Evolutionary conservation across 2,888 invertebrate species (phyloP), one percentile per base, ranked within the genome.

Genomic region (Cataglyphis altisquamis): DNA sequence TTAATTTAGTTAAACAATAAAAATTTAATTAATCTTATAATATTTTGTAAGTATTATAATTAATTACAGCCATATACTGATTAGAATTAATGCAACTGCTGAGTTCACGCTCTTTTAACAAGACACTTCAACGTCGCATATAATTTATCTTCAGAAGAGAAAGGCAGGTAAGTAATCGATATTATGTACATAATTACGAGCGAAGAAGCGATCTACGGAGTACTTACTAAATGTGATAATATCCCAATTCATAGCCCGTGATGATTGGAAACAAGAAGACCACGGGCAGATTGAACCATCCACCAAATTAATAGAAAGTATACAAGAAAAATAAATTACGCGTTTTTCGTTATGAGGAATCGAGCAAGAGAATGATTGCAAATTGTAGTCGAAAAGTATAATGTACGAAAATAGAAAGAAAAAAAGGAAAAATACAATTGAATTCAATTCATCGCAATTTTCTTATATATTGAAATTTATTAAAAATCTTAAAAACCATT

Each of bases 251-350:
- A 91, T 87, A 91, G 90, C 86, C 88, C 91, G 87, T 87, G 86
- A 66, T 86, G 91, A 90, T 91, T 89, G 88, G 91, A 91, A 92
- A 91, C 90, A 91, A 93, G 91, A 92, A 80, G 92, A 92, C 92
- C 91, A 91, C 85, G 91, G 92, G 92, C 89, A 92, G 92, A 93
- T 93, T 92, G 92, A 94, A 93, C 91, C 93, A 93, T 93, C 93
- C 94, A 94, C 94, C 93, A 93, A 93, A 94, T 94, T 93, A 92
- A 93, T 90, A 92, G 89, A 93, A 94, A 93, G 92, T 91, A 92
- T 87, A 93, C 88, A 92, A 92, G 89, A 91, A 89, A 83, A 89
- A 89, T 86, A 88, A 87, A 86, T 88, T 88, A 90, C 62, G 84
- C 62, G 74, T 75, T 85, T 74, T 84, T 78, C 21, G 39, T 68